Evolutionary conservation across 1,140 invertebrate genomes (phyloP).

Genomic region (Latrodectus geometricus): DNA sequence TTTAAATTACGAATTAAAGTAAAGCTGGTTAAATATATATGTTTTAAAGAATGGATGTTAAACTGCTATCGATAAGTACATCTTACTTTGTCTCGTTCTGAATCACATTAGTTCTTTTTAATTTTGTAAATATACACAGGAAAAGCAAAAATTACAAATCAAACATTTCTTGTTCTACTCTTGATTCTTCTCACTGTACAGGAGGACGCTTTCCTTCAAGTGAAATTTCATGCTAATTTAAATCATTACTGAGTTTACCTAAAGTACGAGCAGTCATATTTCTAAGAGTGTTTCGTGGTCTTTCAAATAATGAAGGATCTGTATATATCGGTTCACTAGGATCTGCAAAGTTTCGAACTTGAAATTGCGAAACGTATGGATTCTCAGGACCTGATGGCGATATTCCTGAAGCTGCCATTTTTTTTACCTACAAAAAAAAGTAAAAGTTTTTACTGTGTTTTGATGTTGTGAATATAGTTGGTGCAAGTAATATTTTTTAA

Average conservation of each 20-base stretch:
- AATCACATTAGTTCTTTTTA: too few relatives aligned
- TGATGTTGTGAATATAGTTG: neutral
- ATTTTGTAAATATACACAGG: too few relatives aligned
- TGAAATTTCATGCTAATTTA: neutral
- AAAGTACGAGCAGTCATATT: conserved; percentile 56
- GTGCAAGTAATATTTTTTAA: too few relatives aligned
- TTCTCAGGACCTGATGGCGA: conserved; percentile 21
- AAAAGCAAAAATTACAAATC: too few relatives aligned
- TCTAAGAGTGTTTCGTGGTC: conserved; percentile 72
- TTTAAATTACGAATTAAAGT: too few relatives aligned
- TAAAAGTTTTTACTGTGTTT: neutral
- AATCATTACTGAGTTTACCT: conserved; percentile 45
- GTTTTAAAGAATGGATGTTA: too few relatives aligned
- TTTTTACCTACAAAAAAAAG: conserved; percentile 32
- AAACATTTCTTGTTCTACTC: too few relatives aligned
- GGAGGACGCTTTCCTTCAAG: neutral
- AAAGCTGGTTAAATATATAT: too few relatives aligned
- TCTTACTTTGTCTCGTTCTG: too few relatives aligned
- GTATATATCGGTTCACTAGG: conserved; percentile 94
- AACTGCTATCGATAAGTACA: too few relatives aligned
- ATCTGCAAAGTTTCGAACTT: conserved; percentile 73
- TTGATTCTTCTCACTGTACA: too few relatives aligned
- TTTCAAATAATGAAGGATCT: conserved; percentile 89
- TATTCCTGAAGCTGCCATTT: conserved; percentile 39
- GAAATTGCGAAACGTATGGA: conserved; percentile 40